Evolutionary conservation across 2,113 vertebrate species (phyloP), one percentile per base, ranked within the genome.

Genomic region (Cebidichthys violaceus): DNA sequence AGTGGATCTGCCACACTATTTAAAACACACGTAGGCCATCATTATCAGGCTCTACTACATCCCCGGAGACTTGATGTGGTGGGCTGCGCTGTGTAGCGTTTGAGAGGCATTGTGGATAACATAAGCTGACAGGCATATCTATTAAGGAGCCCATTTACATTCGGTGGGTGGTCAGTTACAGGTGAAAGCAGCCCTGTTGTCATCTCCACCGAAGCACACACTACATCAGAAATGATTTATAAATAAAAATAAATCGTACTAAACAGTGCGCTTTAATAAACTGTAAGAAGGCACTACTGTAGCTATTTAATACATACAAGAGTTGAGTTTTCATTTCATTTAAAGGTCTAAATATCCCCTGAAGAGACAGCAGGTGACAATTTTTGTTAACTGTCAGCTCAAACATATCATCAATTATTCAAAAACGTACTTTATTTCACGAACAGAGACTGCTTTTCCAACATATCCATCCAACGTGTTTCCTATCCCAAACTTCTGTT

Each of bases 61-160:
- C 82, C 82, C 82, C 15, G 6, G 35, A 60, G 82, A 86, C 75
- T 68, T 29, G 47, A 79, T 73, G 83, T 72, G 82, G 88, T 90
- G 87, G 85, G 86, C 41, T 77, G 82, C 3, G 4, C 60, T 67
- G 65, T 62, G 70, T 52, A 45, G 70, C 69, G 41, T 66, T 64
- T 86, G 81, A 88, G 79, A 81, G 81, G 79, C 75, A 75, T 77
- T 80, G 79, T 69, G 82, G 89, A 60, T 88, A 90, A 91, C 86
- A 69, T 80, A 75, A 89, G 78, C 79, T 85, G 90, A 92, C 89
- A 91, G 74, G 79, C 78, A 77, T 87, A 74, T 87, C 87, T 86
- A 71, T 91, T 88, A 83, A 71, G 64, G 39, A 88, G 86, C 54
- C 69, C 75, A 79, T 91, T 82, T 86, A 81, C 73, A 83, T 80